Evolutionary conservation across 2,888 invertebrate species (phyloP).

Genomic region (Scaptomyza flava): DNA sequence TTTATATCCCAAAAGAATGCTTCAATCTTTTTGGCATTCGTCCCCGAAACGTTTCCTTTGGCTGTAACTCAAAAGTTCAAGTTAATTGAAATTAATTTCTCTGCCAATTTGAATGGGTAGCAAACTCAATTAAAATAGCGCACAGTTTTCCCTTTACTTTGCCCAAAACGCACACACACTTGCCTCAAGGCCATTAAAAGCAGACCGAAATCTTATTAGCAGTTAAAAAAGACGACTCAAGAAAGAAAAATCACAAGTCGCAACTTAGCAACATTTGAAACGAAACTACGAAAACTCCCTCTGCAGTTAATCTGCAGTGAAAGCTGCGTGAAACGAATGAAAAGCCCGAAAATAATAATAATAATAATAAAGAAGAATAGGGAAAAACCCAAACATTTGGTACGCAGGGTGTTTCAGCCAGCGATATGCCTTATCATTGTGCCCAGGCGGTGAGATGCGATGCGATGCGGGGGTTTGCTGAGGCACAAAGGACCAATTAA

Average conservation of each 20-base stretch:
- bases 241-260: conserved; percentile 59
- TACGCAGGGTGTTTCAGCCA: conserved; percentile 47
- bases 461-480: conserved; percentile 12
- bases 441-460: conserved; percentile 11
- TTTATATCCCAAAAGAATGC: conserved; percentile 56
- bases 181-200: conserved; percentile 67
- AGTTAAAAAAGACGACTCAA: conserved; percentile 64
- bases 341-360: conserved; percentile 75
- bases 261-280: conserved; percentile 19
- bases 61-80: conserved; percentile 45
- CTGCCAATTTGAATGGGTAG: conserved; percentile 72
- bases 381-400: conserved; percentile 27
- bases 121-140: conserved; percentile 71
- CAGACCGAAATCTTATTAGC: conserved; percentile 79
- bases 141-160: conserved; percentile 6
- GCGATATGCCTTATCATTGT: conserved; percentile 74
- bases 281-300: conserved; percentile 45
- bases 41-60: conserved; percentile 34
- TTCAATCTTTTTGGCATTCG: conserved; percentile 57
- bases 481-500: conserved; percentile 82
- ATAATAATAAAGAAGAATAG: conserved; percentile 71
- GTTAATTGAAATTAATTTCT: conserved; percentile 78
- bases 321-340: conserved; percentile 81
- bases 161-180: not conserved
- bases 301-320: conserved; percentile 74